Evolutionary conservation across 2,888 invertebrate species (phyloP).

Genomic region (Dynastes hyllus): DNA sequence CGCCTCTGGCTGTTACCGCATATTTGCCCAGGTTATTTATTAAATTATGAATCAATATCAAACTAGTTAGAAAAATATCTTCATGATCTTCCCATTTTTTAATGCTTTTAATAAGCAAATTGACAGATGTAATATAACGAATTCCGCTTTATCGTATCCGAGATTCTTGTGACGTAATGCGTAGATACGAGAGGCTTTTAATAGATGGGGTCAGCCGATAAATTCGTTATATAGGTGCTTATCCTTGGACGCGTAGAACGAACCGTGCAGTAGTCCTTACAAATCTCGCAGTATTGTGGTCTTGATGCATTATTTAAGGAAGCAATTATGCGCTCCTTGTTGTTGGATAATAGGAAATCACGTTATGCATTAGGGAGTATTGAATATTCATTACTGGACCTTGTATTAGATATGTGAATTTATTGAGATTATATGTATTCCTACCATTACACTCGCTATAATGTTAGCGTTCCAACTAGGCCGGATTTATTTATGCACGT

Average conservation of each 20-base stretch:
- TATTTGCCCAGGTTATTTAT: too few species aligned
- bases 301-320: slow-evolving; percentile 34
- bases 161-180: too few species aligned
- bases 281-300: slow-evolving; percentile 41
- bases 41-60: too few species aligned
- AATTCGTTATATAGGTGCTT: slow-evolving; percentile 12
- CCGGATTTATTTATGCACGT: too few species aligned
- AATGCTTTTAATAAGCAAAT: too few species aligned
- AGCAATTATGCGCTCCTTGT: slow-evolving; percentile 32
- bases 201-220: slow-evolving; percentile 1
- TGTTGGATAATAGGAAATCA: slow-evolving; percentile 28
- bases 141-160: too few species aligned
- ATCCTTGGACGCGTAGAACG: slow-evolving; percentile 27
- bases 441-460: background rate
- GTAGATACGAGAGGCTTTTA: background rate
- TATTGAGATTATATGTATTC: slow-evolving; percentile 17
- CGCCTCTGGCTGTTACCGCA: too few species aligned
- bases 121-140: too few species aligned
- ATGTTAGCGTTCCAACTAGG: too few species aligned
- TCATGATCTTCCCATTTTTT: too few species aligned
- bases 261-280: slow-evolving; percentile 24
- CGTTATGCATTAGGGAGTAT: slow-evolving; percentile 26
- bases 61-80: too few species aligned
- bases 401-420: slow-evolving; percentile 31
- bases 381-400: slow-evolving; percentile 42